These are phyloP conservation scores for Formica aserva DNA, from an alignment of 2,888 invertebrate genomes.

Conservation along the genomic window DNA sequence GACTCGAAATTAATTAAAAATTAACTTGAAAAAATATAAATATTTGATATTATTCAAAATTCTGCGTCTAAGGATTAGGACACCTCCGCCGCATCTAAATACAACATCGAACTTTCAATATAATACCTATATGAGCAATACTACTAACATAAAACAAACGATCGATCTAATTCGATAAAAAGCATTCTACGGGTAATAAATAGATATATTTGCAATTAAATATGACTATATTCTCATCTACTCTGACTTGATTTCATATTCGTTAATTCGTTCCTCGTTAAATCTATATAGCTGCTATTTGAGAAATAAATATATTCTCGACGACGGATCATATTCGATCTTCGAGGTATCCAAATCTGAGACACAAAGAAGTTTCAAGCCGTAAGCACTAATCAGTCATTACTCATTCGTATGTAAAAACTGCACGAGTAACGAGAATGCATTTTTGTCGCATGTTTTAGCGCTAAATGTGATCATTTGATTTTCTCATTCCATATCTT, in stretches of 20 bases:
- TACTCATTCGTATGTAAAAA: slow-evolving; percentile 27
- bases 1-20: not conserved
- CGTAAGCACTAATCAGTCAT: not conserved
- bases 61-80: slow-evolving; percentile 62
- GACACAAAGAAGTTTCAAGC: slow-evolving; percentile 43
- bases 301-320: slow-evolving; percentile 57
- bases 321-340: slow-evolving; percentile 59
- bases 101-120: slow-evolving; percentile 74
- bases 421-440: slow-evolving; percentile 65
- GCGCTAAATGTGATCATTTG: slow-evolving; percentile 29
- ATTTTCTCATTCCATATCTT: not conserved
- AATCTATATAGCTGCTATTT: slow-evolving; percentile 65
- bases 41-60: slow-evolving; percentile 34
- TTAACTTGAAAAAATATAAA: not conserved
- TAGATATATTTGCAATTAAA: slow-evolving; percentile 64
- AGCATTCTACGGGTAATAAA: slow-evolving; percentile 65
- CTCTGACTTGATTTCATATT: slow-evolving; percentile 58
- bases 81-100: slow-evolving; percentile 69
- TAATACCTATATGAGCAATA: slow-evolving; percentile 66
- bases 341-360: slow-evolving; percentile 70
- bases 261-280: slow-evolving; percentile 55
- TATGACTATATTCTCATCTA: slow-evolving; percentile 66
- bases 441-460: slow-evolving; percentile 29
- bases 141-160: slow-evolving; percentile 71
- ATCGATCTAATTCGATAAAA: slow-evolving; percentile 67